Conservation (phyloP, 1,140 invertebrate species). For the Drosophila orosa region DNA sequence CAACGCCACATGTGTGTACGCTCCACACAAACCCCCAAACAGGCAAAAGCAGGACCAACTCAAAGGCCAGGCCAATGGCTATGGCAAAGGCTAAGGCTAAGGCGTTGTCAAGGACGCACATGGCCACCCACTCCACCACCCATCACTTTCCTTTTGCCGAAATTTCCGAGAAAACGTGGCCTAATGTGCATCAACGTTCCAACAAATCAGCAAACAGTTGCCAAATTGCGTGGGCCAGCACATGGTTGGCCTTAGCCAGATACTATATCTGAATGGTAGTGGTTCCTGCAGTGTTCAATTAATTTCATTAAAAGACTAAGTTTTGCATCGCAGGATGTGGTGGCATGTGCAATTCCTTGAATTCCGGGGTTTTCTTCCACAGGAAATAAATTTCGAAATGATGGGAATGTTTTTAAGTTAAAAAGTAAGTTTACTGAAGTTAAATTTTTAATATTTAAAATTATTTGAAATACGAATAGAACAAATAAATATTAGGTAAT, state of each 20-base stretch:
- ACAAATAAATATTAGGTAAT: neutral
- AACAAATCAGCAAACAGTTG: conserved; percentile 50
- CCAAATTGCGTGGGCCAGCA: conserved; percentile 52
- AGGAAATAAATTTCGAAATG: neutral
- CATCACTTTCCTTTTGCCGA: neutral
- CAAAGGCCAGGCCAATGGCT: conserved; percentile 20
- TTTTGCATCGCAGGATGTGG: conserved; percentile 25
- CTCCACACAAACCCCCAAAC: neutral
- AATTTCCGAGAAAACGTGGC: conserved; percentile 30
- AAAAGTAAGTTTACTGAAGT: neutral
- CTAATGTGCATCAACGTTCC: conserved; percentile 64
- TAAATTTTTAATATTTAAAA: neutral
- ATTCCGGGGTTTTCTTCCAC: neutral
- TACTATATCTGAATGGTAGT: neutral
- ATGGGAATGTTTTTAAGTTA: no score
- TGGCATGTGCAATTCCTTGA: neutral
- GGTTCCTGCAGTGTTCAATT: conserved; percentile 48
- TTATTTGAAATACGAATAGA: neutral
- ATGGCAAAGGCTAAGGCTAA: conserved; percentile 35
- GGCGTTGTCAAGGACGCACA: conserved; percentile 64
- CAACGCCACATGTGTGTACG: conserved; percentile 24
- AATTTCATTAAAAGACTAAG: conserved; percentile 43
- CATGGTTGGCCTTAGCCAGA: neutral
- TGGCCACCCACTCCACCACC: conserved; percentile 5
- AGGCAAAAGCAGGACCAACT: conserved; percentile 2